Conservation (phyloP, 2,113 vertebrate species). For the Ptychochromis oligacanthus region DNA sequence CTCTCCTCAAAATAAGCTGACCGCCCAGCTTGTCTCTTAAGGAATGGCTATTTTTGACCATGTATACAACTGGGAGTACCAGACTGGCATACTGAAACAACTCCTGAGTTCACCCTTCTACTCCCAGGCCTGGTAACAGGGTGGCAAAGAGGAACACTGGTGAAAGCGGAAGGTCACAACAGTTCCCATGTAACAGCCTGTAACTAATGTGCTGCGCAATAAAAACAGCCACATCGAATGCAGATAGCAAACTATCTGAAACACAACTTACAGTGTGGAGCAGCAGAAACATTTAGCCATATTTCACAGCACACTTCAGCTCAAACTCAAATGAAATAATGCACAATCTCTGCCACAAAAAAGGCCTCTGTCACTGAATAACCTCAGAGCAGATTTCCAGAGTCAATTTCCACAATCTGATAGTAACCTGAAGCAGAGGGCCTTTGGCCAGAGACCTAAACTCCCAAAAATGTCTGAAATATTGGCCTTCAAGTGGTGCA, state of each 20-base stretch:
- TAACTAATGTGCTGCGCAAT: neutral
- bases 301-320: neutral
- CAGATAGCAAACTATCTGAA: neutral
- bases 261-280: neutral
- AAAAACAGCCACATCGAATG: neutral
- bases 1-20: conserved; percentile 18
- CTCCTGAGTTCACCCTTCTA: conserved; percentile 42
- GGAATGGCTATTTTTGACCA: conserved; percentile 56
- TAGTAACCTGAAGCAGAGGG: conserved; percentile 61
- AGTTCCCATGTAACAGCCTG: conserved; percentile 30
- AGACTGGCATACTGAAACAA: conserved; percentile 46
- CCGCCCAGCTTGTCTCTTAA: conserved; percentile 9
- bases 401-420: conserved; percentile 53
- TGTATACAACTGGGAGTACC: conserved; percentile 24
- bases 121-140: conserved; percentile 25
- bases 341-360: neutral
- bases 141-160: conserved; percentile 28
- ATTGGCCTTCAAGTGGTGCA: conserved; percentile 39
- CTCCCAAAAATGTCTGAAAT: conserved; percentile 48
- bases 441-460: conserved; percentile 28
- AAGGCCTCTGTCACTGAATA: conserved; percentile 8
- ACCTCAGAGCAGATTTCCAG: conserved; percentile 7
- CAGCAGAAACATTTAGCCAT: neutral
- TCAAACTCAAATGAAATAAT: neutral
- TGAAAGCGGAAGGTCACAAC: conserved; percentile 32